Conservation (phyloP, 2,797 vertebrate genomes). For the Acrocephalus scirpaceus region DNA sequence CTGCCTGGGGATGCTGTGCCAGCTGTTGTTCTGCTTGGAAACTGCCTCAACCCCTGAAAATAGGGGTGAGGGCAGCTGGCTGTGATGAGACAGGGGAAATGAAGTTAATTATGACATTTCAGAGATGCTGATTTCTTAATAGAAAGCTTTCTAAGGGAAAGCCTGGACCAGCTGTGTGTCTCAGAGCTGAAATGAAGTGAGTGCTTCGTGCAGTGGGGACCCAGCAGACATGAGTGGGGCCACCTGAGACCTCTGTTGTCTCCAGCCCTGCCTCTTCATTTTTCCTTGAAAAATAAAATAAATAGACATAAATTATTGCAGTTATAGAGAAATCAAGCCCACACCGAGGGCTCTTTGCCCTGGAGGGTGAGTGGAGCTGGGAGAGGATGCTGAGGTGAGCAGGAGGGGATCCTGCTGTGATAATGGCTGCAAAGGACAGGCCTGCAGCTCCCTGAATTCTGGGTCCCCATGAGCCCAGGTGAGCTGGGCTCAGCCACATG, state of each 20-base stretch:
- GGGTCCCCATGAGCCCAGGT: background rate
- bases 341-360: background rate
- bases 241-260: background rate
- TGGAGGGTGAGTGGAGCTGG: background rate
- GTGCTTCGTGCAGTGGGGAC: background rate
- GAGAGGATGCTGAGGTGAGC: background rate
- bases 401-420: background rate
- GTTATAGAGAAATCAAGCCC: background rate
- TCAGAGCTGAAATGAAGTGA: background rate
- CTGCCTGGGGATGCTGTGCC: background rate
- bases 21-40: background rate
- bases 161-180: background rate
- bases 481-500: background rate
- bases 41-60: background rate
- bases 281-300: background rate
- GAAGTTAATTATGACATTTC: constrained; percentile 3
- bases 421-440: background rate
- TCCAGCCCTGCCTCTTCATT: background rate
- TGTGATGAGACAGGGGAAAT: background rate
- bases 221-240: background rate
- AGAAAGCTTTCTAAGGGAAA: background rate
- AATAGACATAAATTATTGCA: background rate
- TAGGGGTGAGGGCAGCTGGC: background rate
- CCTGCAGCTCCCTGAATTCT: background rate
- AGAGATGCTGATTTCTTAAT: background rate